These are phyloP conservation scores for Anabacerthia variegaticeps DNA, from an alignment of 2,797 vertebrate species.

Conservation along the genomic window DNA sequence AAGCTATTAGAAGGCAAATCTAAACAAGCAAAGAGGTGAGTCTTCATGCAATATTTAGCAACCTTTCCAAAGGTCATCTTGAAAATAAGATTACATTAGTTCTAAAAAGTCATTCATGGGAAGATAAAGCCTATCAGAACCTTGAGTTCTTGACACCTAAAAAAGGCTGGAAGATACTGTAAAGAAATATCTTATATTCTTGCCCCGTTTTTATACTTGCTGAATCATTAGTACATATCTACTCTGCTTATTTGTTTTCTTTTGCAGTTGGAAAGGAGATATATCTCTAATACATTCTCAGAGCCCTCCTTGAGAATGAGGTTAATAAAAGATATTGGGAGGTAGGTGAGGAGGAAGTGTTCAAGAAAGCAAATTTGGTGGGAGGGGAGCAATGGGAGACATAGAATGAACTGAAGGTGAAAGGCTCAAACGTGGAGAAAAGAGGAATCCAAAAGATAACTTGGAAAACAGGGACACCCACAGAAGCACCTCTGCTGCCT, in stretches of 20 bases:
- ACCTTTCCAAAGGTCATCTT: not conserved
- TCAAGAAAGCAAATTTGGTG: not conserved
- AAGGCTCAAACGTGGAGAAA: not conserved
- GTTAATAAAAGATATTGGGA: not conserved
- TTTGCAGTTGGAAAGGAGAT: not conserved
- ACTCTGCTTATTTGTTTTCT: not conserved
- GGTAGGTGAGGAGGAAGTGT: rapidly evolving
- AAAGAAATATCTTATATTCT: not conserved
- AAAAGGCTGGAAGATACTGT: not conserved
- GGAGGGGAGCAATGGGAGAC: rapidly evolving
- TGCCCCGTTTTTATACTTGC: not conserved
- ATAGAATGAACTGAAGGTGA: not conserved
- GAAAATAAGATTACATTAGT: not conserved
- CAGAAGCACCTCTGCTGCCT: not conserved
- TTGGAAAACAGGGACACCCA: rapidly evolving
- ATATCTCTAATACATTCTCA: not conserved
- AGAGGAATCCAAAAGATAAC: not conserved
- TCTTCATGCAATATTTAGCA: not conserved
- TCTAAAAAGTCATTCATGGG: not conserved
- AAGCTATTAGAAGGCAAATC: not conserved
- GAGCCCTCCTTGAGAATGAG: not conserved
- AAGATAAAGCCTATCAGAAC: not conserved
- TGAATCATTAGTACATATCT: not conserved
- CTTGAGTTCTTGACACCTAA: not conserved
- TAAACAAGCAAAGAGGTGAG: not conserved